A percentile compares a stretch with the other conserved stretches of the same genome.
Evolutionary conservation across 2,888 invertebrate species (phyloP).

Genomic region (Drosophila meridionalis): DNA sequence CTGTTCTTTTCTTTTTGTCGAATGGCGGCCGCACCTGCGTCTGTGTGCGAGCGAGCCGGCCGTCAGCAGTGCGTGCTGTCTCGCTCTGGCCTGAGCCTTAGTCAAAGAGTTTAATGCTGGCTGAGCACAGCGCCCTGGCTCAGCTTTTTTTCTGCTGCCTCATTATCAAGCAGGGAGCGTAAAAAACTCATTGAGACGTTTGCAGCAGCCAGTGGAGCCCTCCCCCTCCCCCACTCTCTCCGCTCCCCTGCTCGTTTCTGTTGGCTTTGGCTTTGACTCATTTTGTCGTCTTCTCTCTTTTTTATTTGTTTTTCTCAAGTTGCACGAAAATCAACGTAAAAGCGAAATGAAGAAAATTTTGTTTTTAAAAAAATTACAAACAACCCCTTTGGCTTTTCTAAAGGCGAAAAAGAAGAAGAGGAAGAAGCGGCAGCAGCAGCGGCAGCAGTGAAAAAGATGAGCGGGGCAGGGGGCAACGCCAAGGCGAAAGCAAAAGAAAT

Average conservation of each 20-base stretch:
- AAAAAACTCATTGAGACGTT: conserved; percentile 82
- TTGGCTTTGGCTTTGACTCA: conserved; percentile 67
- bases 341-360: conserved; percentile 77
- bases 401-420: conserved; percentile 25
- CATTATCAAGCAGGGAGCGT: conserved; percentile 79
- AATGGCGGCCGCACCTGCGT: conserved; percentile 73
- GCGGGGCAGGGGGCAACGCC: conserved; percentile 28
- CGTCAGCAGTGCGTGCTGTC: conserved; percentile 20
- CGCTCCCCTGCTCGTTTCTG: conserved; percentile 4
- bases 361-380: conserved; percentile 76
- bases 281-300: conserved; percentile 51
- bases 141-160: conserved; percentile 56
- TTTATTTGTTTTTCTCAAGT: conserved; percentile 75
- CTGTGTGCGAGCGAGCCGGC: conserved; percentile 45
- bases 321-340: conserved; percentile 72
- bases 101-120: conserved; percentile 77
- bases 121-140: conserved; percentile 40
- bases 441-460: background rate
- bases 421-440: conserved; percentile 10
- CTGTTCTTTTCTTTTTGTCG: conserved; percentile 36
- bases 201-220: conserved; percentile 29
- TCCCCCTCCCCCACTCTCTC: background rate
- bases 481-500: conserved; percentile 72
- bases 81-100: conserved; percentile 47
- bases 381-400: conserved; percentile 79